These are phyloP conservation scores for Hyperoplus lanceolatus DNA, from an alignment of 2,797 vertebrate species.

Conservation along the genomic window DNA sequence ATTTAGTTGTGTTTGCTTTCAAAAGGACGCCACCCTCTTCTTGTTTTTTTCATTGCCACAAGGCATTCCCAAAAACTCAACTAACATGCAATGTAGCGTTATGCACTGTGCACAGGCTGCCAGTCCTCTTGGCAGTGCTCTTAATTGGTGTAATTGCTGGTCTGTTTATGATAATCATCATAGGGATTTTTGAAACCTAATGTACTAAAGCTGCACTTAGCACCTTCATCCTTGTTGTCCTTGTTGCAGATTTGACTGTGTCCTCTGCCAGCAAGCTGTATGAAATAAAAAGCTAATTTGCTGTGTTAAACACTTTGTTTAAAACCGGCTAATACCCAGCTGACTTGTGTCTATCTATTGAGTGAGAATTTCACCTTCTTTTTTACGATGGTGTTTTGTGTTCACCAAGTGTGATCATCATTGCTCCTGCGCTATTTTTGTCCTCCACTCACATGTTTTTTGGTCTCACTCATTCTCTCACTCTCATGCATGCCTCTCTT, in stretches of 20 bases:
- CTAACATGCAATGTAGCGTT: background rate
- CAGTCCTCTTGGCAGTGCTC: conserved; percentile 8
- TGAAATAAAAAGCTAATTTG: background rate
- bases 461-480: conserved; percentile 94
- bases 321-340: conserved; percentile 38
- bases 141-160: background rate
- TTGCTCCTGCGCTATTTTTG: conserved; percentile 70
- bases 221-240: conserved; percentile 20
- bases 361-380: conserved; percentile 37
- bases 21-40: conserved; percentile 27
- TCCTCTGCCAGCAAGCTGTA: background rate
- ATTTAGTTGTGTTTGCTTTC: conserved; percentile 25
- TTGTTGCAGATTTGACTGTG: conserved; percentile 14
- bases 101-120: background rate
- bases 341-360: conserved; percentile 77
- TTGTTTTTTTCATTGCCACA: conserved; percentile 36
- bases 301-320: background rate
- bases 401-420: conserved; percentile 57
- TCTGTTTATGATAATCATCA: conserved; percentile 15
- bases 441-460: conserved; percentile 68
- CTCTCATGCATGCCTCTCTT: conserved; percentile 97
- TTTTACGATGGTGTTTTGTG: conserved; percentile 43
- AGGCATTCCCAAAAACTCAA: conserved; percentile 32
- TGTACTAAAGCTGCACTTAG: conserved; percentile 20
- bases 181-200: conserved; percentile 5